These are phyloP conservation scores for Hydrocynus forskahlii DNA, from an alignment of 2,797 vertebrate genomes.

Conservation along the genomic window DNA sequence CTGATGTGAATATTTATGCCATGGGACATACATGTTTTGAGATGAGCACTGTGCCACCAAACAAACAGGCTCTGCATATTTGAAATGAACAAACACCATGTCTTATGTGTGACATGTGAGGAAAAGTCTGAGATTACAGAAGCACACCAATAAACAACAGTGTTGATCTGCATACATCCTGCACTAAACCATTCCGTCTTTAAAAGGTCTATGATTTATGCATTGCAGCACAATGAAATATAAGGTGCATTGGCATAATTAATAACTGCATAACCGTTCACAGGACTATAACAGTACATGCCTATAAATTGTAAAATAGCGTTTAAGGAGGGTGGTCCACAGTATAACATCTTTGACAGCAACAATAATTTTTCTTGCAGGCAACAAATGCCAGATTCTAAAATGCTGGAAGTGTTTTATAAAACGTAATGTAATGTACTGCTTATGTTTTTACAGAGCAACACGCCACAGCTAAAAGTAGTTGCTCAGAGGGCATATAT, in stretches of 20 bases:
- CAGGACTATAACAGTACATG: neutral
- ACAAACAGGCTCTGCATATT: neutral
- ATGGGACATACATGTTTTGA: constrained; percentile 20
- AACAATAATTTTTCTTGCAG: constrained; percentile 4
- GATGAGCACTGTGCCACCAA: neutral
- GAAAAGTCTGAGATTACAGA: too few relatives aligned
- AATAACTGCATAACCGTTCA: constrained; percentile 1
- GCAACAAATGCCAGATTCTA: neutral
- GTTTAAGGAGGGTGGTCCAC: neutral
- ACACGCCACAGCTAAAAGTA: too few relatives aligned
- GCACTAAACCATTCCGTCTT: neutral
- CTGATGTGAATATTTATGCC: constrained; percentile 48
- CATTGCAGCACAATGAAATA: constrained; percentile 19
- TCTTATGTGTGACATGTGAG: too few relatives aligned
- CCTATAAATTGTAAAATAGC: neutral
- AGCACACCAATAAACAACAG: neutral
- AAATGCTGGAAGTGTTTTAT: constrained; percentile 5
- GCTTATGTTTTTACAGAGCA: too few relatives aligned
- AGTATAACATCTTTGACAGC: constrained; percentile 3
- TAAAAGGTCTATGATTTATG: neutral
- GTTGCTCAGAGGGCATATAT: too few relatives aligned
- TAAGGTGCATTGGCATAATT: constrained; percentile 18
- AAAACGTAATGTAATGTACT: too few relatives aligned
- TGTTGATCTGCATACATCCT: neutral
- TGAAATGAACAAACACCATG: neutral